Evolutionary conservation across 1,140 invertebrate species (phyloP), one percentile per base, ranked within the genome.

Genomic region (Caerostris darwini): DNA sequence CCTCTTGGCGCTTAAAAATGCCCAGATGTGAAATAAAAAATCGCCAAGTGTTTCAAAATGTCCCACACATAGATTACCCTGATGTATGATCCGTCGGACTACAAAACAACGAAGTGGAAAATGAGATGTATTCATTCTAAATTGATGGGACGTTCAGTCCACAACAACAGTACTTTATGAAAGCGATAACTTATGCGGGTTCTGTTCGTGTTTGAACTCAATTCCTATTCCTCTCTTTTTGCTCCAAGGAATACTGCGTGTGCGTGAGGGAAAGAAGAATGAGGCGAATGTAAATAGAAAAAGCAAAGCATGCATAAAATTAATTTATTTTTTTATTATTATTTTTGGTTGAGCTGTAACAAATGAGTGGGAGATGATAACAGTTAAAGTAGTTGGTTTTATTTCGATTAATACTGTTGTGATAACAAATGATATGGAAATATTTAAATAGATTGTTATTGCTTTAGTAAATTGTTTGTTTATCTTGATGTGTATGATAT

Each of bases 121-220:
- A 90, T 90, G 50, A 91, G 67, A 91, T 91, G 58, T 69, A n/a
- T 91, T 81, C 67, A 59, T 82, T 91, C 57, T 81, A 91, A 81
- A 91, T 91, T 91, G 90, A 91, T 91, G 90, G 71, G 90, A 82
- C 34, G 19, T 19, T 81, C 58, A 91, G 56, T 82, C 19, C 10
- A 82, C 10, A 50, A 54, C 58, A 58, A 58, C 56, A 58, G 19
- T 85, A 17, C 57, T 85, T 85, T 85, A 85, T 19, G 83, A 59
- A 59, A 85, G 83, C 83, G 17, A 85, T 85, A 59, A 90, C 88
- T 90, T 90, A 90, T 77, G 64, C 64, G 67, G 87, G 87, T 86
- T 50, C 34, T 59, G 83, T 71, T 34, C n/a, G 71, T 53, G 19
- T 77, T 77, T 50, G 34, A 77, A 77, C 69, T 50, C 34, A 77